Conservation (phyloP, 2,888 invertebrate species). For the Bimastos eiseni region DNA sequence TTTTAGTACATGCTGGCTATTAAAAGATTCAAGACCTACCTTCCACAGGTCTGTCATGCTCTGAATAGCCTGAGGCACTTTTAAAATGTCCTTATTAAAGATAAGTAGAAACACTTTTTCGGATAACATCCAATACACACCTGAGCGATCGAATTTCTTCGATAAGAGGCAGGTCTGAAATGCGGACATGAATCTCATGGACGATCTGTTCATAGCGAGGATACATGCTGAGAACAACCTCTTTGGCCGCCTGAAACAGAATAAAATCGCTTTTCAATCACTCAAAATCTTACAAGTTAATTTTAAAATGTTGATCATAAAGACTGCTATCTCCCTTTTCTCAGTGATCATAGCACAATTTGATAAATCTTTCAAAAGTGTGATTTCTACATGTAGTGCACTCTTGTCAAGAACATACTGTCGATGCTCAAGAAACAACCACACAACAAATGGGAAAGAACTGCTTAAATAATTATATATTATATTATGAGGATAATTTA, state of each 20-base stretch:
- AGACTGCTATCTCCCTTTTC: not conserved
- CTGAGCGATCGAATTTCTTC: conserved; percentile 92
- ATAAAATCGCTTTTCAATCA: not conserved
- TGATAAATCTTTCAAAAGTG: not conserved
- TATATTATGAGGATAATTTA: not conserved
- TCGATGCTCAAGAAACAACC: not conserved
- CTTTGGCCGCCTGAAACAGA: conserved; percentile 63
- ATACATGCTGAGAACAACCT: conserved; percentile 86
- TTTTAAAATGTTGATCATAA: not conserved
- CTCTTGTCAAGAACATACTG: not conserved
- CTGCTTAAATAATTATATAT: not conserved
- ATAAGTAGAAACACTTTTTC: not conserved
- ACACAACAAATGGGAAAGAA: not conserved
- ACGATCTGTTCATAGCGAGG: conserved; percentile 94
- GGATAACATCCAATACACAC: conserved; percentile 55
- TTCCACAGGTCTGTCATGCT: too few relatives aligned
- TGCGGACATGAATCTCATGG: conserved; percentile 89
- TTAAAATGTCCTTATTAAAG: too few relatives aligned
- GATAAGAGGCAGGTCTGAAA: conserved; percentile 89
- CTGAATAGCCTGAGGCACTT: too few relatives aligned
- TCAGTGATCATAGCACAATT: not conserved
- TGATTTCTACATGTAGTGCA: not conserved
- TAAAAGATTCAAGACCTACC: too few relatives aligned
- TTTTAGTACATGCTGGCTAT: too few relatives aligned
- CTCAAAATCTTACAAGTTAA: not conserved